Evolutionary conservation across 2,888 invertebrate genomes (phyloP).

Genomic region (Callosobruchus maculatus): DNA sequence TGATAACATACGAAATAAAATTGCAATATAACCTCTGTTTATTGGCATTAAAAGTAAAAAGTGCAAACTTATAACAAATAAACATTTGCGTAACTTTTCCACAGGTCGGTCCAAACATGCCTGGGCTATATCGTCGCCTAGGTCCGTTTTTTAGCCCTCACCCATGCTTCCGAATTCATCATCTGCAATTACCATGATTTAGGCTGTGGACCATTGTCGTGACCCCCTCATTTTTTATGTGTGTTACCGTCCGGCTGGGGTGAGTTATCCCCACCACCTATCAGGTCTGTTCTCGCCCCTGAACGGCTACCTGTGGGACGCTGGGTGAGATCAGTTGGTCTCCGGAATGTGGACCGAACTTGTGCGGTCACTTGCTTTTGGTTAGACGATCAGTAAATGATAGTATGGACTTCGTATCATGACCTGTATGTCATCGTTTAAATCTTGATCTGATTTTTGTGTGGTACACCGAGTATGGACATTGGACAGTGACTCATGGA

Average conservation of each 20-base stretch:
- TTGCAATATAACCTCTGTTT: no score
- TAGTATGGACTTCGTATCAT: neutral
- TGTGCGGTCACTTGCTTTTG: neutral
- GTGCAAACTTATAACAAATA: no score
- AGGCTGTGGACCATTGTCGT: constrained; percentile 14
- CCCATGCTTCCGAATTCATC: constrained; percentile 17
- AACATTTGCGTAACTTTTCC: no score
- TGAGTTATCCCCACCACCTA: constrained; percentile 20
- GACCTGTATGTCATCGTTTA: no score
- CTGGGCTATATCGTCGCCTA: neutral
- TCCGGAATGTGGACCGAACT: neutral
- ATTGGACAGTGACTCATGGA: neutral
- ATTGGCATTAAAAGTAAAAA: no score
- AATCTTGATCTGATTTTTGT: no score
- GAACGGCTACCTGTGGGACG: neutral
- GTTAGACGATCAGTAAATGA: neutral
- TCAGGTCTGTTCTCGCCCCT: constrained; percentile 11
- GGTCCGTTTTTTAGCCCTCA: constrained; percentile 16
- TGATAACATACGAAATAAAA: no score
- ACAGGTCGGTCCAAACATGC: no score
- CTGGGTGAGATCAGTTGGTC: constrained; percentile 5
- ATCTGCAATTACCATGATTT: constrained; percentile 41
- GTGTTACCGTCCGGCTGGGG: constrained; percentile 16
- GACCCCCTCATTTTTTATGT: constrained; percentile 19
- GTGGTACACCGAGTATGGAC: neutral